These are phyloP conservation scores for Toxotes lorentzi DNA, from an alignment of 2,797 vertebrate species.

Conservation along the genomic window DNA sequence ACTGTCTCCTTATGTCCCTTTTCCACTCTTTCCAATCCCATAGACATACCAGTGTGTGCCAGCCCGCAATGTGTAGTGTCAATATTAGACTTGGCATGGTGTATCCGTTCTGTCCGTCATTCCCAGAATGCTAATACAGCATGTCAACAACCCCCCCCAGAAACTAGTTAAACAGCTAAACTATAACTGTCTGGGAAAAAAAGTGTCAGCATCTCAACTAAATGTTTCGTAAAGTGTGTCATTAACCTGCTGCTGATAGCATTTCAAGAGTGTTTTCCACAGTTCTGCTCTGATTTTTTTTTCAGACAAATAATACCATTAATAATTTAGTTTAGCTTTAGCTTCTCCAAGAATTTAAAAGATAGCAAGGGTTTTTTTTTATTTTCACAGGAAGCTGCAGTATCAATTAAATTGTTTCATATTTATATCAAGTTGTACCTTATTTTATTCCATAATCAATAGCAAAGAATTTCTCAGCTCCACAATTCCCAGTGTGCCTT, in stretches of 20 bases:
- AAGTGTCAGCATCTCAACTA: slow-evolving; percentile 13
- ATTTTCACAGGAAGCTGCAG: too few species aligned
- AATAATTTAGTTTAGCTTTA: neutral
- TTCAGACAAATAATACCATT: neutral
- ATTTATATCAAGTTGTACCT: neutral
- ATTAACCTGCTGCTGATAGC: neutral
- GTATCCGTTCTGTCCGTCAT: slow-evolving; percentile 23
- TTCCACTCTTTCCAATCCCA: slow-evolving; percentile 13
- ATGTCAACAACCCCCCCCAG: slow-evolving; percentile 55
- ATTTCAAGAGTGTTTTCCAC: neutral
- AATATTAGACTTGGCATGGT: slow-evolving; percentile 79
- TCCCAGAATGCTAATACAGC: slow-evolving; percentile 61
- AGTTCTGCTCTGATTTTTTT: neutral
- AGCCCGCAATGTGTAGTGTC: slow-evolving; percentile 61
- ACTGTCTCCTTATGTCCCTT: neutral
- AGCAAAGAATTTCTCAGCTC: neutral
- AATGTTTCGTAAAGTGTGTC: neutral
- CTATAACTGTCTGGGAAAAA: slow-evolving; percentile 33
- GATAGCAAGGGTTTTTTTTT: too few species aligned
- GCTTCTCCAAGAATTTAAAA: neutral
- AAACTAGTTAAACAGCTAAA: slow-evolving; percentile 23
- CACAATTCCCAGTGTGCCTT: neutral
- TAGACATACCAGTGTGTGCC: slow-evolving; percentile 60
- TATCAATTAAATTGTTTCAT: neutral
- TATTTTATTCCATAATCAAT: neutral